phyloP scores from a whole-genome alignment of 2,797 vertebrate species.

The Alcedo atthis region DNA sequence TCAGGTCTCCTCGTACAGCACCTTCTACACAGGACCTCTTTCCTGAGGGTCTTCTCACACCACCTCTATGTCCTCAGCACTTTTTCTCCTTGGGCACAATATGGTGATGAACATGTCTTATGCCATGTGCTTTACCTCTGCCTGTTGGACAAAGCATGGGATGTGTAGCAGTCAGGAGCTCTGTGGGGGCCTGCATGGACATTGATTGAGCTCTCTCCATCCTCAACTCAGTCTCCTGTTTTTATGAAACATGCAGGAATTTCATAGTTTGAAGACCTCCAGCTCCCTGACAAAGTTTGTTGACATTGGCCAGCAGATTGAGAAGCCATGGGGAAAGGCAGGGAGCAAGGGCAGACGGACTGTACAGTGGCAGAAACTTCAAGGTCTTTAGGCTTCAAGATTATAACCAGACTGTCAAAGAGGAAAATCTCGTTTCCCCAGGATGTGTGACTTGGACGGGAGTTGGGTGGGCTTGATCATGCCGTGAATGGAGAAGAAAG shows the following conservation, averaged over 20 bases:
- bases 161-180: neutral
- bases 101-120: neutral
- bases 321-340: neutral
- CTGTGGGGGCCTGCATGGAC: rapidly evolving
- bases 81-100: neutral
- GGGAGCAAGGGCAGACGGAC: neutral
- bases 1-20: neutral
- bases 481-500: neutral
- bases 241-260: neutral
- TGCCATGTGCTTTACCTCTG: neutral
- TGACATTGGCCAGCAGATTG: neutral
- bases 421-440: neutral
- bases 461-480: neutral
- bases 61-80: neutral
- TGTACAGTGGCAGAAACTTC: neutral
- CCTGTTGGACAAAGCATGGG: neutral
- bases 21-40: neutral
- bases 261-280: neutral
- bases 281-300: neutral
- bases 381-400: neutral
- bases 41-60: neutral
- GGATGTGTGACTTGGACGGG: slow-evolving; percentile 22
- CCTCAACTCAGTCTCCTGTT: neutral
- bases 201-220: neutral
- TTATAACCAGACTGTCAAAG: neutral